Conservation (phyloP, 2,113 vertebrate species). For the Jaculus jaculus region DNA sequence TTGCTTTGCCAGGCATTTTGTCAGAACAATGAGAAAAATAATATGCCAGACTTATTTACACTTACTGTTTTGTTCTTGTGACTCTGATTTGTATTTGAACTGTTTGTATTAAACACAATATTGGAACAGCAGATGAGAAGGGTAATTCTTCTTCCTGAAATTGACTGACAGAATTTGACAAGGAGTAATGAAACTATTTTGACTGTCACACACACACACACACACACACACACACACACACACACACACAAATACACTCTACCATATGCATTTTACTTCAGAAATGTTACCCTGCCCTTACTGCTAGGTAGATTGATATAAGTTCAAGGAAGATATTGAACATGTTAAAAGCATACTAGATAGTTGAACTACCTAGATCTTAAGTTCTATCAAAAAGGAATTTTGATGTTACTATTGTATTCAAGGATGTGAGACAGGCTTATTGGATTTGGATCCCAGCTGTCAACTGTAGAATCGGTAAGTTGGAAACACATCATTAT, state of each 20-base stretch:
- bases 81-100: background rate
- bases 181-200: slow-evolving; percentile 6
- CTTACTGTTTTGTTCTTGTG: slow-evolving; percentile 4
- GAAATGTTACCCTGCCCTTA: slow-evolving; percentile 11
- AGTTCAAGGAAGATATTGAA: background rate
- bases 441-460: background rate
- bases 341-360: background rate
- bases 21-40: background rate
- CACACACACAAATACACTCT: too few relatives aligned
- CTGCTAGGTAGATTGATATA: background rate
- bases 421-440: background rate
- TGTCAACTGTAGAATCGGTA: background rate
- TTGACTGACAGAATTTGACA: background rate
- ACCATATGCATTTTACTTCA: background rate
- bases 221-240: too few relatives aligned
- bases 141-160: background rate
- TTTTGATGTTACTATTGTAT: background rate
- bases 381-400: background rate
- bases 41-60: background rate
- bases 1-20: background rate
- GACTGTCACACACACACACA: background rate
- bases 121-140: background rate
- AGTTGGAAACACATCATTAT: background rate
- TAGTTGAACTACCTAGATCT: background rate
- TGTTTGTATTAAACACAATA: background rate